These are phyloP conservation scores for Zaprionus lachaisei DNA, from an alignment of 1,140 invertebrate genomes.

Conservation along the genomic window DNA sequence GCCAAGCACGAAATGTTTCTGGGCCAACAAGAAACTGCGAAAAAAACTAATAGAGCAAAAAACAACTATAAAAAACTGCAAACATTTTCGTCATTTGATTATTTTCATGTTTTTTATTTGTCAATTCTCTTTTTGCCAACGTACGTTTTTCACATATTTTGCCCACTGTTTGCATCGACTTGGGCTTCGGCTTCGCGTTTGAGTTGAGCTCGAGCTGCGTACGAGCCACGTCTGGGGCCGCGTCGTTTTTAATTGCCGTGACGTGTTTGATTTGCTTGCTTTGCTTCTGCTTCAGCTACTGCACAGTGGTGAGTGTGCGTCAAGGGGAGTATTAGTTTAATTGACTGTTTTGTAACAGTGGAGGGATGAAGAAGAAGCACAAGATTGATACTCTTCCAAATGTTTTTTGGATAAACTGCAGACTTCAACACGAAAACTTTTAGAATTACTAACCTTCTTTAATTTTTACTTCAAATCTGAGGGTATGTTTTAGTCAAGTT, in stretches of 20 bases:
- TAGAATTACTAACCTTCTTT: too few relatives aligned
- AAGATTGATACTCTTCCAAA: too few relatives aligned
- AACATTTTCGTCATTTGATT: conserved; percentile 26
- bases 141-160: conserved; percentile 13
- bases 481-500: too few relatives aligned
- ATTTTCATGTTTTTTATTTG: conserved; percentile 15
- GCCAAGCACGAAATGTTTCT: conserved; percentile 26
- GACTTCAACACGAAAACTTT: too few relatives aligned
- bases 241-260: conserved; percentile 76
- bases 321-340: conserved; percentile 11
- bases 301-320: background rate
- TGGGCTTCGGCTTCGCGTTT: background rate
- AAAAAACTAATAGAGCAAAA: conserved; percentile 1
- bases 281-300: conserved; percentile 15
- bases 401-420: too few relatives aligned
- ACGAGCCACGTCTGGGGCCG: background rate
- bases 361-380: too few relatives aligned
- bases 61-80: background rate
- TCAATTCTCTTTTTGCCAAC: conserved; percentile 17
- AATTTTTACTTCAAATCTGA: too few relatives aligned
- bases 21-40: conserved; percentile 12
- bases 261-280: conserved; percentile 67
- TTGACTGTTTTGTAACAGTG: background rate
- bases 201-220: conserved; percentile 1
- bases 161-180: background rate